A percentile compares a stretch with the other conserved stretches of the same genome.
These are phyloP conservation scores for Junonia oenone DNA, from an alignment of 2,888 invertebrate genomes.

Conservation along the genomic window DNA sequence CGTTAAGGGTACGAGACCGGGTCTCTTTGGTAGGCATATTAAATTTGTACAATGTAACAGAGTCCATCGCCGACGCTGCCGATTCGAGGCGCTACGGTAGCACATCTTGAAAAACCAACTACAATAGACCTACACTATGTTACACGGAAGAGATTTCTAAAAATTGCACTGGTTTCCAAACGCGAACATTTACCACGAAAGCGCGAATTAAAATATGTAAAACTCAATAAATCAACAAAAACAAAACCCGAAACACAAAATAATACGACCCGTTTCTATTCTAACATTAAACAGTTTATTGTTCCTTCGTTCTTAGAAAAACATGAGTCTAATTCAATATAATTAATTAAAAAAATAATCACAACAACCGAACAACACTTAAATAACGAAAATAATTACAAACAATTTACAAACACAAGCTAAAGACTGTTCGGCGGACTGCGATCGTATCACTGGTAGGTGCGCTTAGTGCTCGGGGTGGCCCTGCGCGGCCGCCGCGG, in stretches of 20 bases:
- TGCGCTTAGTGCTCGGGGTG: constrained; percentile 73
- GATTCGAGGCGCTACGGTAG: constrained; percentile 52
- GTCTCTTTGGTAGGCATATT: constrained; percentile 81
- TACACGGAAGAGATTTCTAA: constrained; percentile 79
- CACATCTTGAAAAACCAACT: constrained; percentile 65
- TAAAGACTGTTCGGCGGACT: constrained; percentile 69
- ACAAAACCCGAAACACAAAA: constrained; percentile 74
- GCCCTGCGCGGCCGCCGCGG: constrained; percentile 85
- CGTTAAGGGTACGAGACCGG: constrained; percentile 79
- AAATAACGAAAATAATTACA: constrained; percentile 76
- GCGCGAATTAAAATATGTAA: constrained; percentile 72
- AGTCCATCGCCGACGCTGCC: constrained; percentile 62
- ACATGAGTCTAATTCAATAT: constrained; percentile 58
- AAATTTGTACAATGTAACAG: constrained; percentile 78
- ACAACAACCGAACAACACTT: constrained; percentile 81
- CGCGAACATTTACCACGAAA: constrained; percentile 73
- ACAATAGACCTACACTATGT: constrained; percentile 73
- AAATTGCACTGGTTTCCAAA: constrained; percentile 79
- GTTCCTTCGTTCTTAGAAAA: constrained; percentile 62
- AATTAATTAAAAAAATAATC: constrained; percentile 72
- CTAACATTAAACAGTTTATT: constrained; percentile 77
- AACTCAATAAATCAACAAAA: constrained; percentile 72
- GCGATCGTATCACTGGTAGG: constrained; percentile 57
- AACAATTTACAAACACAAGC: constrained; percentile 76
- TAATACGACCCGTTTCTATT: constrained; percentile 79